A percentile compares a stretch with the other conserved stretches of the same genome.
Evolutionary conservation across 2,888 invertebrate species (phyloP).

Genomic region (Eumacrocentrus americanus): DNA sequence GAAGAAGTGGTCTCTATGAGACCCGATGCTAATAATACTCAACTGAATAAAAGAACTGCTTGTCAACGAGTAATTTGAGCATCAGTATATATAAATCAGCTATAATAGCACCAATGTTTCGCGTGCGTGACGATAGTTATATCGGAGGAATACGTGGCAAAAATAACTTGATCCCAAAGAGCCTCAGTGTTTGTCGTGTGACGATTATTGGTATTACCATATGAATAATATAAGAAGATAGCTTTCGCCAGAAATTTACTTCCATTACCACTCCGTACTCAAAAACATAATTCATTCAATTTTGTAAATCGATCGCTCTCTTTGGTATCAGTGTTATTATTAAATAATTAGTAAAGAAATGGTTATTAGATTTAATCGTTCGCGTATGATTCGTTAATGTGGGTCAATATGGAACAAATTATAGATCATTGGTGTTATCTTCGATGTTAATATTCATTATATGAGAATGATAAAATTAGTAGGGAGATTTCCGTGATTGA

Average conservation of each 20-base stretch:
- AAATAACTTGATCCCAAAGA: conserved; percentile 33
- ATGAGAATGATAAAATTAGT: conserved; percentile 24
- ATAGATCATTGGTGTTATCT: conserved; percentile 34
- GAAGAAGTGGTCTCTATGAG: conserved; percentile 98
- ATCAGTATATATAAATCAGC: background rate
- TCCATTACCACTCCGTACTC: background rate
- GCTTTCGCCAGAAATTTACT: background rate
- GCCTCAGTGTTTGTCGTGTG: conserved; percentile 5
- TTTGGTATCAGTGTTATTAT: conserved; percentile 34
- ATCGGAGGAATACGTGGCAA: background rate
- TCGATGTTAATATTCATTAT: conserved; percentile 38
- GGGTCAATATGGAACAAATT: conserved; percentile 9
- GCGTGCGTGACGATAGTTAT: background rate
- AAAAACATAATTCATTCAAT: background rate
- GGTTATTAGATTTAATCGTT: background rate
- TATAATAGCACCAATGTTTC: conserved; percentile 1
- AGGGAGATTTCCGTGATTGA: conserved; percentile 11
- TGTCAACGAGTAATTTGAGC: conserved; percentile 10
- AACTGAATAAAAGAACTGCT: conserved; percentile 41
- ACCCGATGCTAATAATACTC: conserved; percentile 83
- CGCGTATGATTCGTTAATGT: conserved; percentile 28
- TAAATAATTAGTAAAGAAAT: conserved; percentile 13
- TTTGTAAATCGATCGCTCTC: conserved; percentile 17
- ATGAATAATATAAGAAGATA: background rate
- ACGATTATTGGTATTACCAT: background rate